Percentiles rank a stretch among this genome's conserved stretches.
Evolutionary conservation across 2,888 invertebrate genomes (phyloP).

Genomic region (Capitulum mitella): DNA sequence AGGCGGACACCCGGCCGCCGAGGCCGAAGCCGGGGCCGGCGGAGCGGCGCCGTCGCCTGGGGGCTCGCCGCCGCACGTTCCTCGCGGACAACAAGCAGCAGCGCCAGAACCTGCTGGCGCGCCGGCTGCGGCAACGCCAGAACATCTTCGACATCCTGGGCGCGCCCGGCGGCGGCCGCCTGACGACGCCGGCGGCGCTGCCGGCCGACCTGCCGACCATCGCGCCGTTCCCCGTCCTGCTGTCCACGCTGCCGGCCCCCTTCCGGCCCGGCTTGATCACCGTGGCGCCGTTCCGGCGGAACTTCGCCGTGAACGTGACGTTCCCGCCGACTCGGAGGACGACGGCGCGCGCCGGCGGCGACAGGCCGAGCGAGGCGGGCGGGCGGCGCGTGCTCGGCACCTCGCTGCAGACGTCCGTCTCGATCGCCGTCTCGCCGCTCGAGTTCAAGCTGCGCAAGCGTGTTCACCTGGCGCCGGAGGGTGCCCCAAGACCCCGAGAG

Average conservation of each 20-base stretch:
- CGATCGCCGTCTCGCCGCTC: neutral
- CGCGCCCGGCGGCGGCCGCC: neutral
- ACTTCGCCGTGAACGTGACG: neutral
- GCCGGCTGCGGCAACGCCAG: neutral
- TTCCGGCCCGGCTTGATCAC: neutral
- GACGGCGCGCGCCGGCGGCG: neutral
- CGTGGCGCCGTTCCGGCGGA: neutral
- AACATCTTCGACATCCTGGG: neutral
- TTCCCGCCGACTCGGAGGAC: neutral
- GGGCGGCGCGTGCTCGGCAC: neutral
- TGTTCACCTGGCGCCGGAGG: neutral
- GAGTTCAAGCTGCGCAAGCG: neutral
- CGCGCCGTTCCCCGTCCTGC: neutral
- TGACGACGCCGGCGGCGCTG: neutral
- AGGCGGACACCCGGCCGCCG: too few species aligned
- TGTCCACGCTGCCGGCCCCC: neutral
- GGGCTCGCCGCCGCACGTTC: neutral
- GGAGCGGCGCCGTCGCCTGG: neutral
- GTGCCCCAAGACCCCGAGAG: neutral
- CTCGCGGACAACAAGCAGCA: neutral
- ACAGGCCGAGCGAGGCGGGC: neutral
- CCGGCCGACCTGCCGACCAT: neutral
- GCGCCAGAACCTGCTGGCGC: neutral
- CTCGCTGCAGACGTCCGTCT: neutral
- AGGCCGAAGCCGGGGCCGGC: neutral